Evolutionary conservation across 2,888 invertebrate genomes (phyloP).

Genomic region (Drosophila austrosaltans): DNA sequence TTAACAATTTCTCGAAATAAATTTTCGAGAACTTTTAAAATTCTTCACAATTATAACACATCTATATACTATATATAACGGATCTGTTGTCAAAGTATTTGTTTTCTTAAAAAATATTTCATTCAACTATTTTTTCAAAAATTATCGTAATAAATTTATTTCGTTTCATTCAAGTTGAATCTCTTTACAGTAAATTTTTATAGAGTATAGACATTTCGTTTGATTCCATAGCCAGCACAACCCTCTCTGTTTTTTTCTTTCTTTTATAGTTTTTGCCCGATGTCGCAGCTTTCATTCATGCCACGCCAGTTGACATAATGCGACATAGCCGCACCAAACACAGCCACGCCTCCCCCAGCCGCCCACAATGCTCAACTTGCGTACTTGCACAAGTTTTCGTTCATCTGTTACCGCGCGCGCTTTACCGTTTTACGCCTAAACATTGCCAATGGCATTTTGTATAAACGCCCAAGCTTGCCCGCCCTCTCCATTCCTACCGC

Average conservation of each 20-base stretch:
- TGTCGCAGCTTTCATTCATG: conserved; percentile 70
- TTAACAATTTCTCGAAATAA: no score
- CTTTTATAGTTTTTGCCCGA: conserved; percentile 42
- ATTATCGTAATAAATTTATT: no score
- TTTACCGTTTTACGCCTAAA: conserved; percentile 5
- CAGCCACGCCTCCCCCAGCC: conserved; percentile 24
- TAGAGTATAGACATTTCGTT: background rate
- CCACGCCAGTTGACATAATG: conserved; percentile 74
- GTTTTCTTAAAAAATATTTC: no score
- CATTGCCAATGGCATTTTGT: conserved; percentile 23
- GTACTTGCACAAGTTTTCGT: conserved; percentile 16
- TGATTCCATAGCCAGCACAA: background rate
- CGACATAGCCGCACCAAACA: conserved; percentile 49
- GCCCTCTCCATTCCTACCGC: no score
- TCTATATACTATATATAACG: no score
- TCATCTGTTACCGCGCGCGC: background rate
- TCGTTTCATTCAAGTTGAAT: no score
- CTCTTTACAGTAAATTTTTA: background rate
- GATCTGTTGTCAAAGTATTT: no score
- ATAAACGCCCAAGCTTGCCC: conserved; percentile 16
- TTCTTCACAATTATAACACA: no score
- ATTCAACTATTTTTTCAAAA: no score
- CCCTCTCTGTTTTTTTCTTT: conserved; percentile 11
- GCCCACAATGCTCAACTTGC: conserved; percentile 1
- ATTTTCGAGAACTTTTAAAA: no score